Base-by-base conservation (phyloP, 2,113 vertebrate species). In the Nesogale talazaci region DNA sequence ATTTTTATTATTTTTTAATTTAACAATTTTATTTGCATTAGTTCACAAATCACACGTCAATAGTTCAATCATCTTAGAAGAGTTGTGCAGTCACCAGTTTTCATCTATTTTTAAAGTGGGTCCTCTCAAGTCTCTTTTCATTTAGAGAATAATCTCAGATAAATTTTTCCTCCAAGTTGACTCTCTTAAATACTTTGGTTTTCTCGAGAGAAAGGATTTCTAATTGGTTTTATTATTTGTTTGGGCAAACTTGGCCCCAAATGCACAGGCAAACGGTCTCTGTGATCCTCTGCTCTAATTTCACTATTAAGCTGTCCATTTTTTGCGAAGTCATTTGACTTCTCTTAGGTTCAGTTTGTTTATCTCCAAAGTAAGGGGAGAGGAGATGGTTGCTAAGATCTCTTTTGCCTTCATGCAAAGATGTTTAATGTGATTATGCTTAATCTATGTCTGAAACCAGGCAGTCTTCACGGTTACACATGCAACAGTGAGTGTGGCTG, bases 321-420 rank as follows among this genome's bases (percentile, higher is more conserved):
- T 61, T 88, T 89, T 22, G 76, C 86, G 63, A 91, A 88, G 36
- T 34, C 0, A 2, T 1, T 70, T 84, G 46, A 10, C 27, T 94
- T 95, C 52, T 94, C 12, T 52, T 75, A 46, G 42, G 31, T 75
- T 92, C 34, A 65, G 22, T 94, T 93, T 89, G 22, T n/a, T 69
- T 70, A 25, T 38, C 42, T 85, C 15, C 63, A 40, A 85, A 69
- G 22, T n/a, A n/a, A 91, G 34, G 29, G 25, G 23, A 36, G 52
- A 70, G 27, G 12, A 82, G 25, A 22, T 7, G 23, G 31, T 52
- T n/a, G 16, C 42, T 38, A 6, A 77, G 57, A 22, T 20, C 65
- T 57, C 38, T 88, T 63, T 22, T 15, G 40, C 19, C 19, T 82
- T 65, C 74, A 1, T 25, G 34, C 11, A 23, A 20, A 69, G 42